These are phyloP conservation scores for Myrmecobius fasciatus DNA, from an alignment of 2,113 vertebrate species.

Conservation along the genomic window DNA sequence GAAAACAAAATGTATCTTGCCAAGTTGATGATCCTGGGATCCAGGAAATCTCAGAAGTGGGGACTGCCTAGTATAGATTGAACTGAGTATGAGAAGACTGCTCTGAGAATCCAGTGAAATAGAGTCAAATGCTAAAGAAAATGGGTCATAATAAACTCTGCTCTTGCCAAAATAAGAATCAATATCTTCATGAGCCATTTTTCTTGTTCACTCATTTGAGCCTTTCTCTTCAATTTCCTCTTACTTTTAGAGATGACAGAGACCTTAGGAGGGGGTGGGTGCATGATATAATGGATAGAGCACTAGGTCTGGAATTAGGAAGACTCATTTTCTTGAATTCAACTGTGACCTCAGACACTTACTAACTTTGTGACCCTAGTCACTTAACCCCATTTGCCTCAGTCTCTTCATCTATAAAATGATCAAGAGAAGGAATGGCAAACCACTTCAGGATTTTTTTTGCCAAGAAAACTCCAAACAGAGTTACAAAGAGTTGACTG, in stretches of 20 bases:
- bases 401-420: background rate
- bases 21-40: background rate
- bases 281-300: background rate
- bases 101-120: background rate
- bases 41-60: background rate
- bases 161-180: background rate
- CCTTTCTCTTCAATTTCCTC: background rate
- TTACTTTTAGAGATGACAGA: background rate
- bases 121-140: background rate
- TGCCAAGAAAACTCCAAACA: background rate
- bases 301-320: background rate
- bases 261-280: background rate
- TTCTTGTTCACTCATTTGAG: background rate
- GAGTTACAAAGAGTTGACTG: background rate
- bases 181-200: background rate
- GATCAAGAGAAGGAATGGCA: background rate
- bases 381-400: background rate
- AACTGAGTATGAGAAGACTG: background rate
- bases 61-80: background rate
- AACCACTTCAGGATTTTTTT: background rate
- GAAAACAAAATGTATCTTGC: background rate
- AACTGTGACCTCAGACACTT: background rate
- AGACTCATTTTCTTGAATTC: background rate
- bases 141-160: background rate
- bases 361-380: background rate